phyloP scores from a whole-genome alignment of 2,113 vertebrate species.

The Noturus placidus region DNA sequence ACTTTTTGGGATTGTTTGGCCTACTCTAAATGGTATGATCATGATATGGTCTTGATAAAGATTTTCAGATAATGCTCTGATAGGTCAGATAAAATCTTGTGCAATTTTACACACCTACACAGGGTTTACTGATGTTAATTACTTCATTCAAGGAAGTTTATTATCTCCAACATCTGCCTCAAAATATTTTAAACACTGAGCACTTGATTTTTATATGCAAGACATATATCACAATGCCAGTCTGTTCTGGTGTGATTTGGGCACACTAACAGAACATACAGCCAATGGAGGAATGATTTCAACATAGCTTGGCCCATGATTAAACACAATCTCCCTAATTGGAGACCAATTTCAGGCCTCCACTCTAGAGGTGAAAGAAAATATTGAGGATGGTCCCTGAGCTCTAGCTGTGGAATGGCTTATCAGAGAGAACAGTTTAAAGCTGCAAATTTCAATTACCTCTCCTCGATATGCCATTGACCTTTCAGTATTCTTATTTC shows the following conservation, averaged over 20 bases:
- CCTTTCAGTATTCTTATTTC: slow-evolving; percentile 51
- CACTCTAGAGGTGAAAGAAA: slow-evolving; percentile 10
- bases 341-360: slow-evolving; percentile 27
- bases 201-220: not conserved
- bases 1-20: slow-evolving; percentile 27
- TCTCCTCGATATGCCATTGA: slow-evolving; percentile 39
- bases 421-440: slow-evolving; percentile 38
- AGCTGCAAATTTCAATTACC: slow-evolving; percentile 44
- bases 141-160: not conserved
- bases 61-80: slow-evolving; percentile 9
- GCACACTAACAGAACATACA: slow-evolving; percentile 9
- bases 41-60: slow-evolving; percentile 17
- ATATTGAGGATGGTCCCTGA: slow-evolving; percentile 12
- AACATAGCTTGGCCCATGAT: slow-evolving; percentile 19
- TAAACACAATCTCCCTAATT: slow-evolving; percentile 37
- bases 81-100: slow-evolving; percentile 36
- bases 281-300: slow-evolving; percentile 21
- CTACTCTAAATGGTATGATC: not conserved
- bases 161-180: not conserved
- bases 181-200: not conserved
- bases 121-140: not conserved
- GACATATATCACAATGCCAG: slow-evolving; percentile 2
- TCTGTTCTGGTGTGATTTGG: slow-evolving; percentile 7
- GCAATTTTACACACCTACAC: slow-evolving; percentile 22
- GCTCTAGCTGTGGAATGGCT: slow-evolving; percentile 32